Evolutionary conservation across 1,140 invertebrate species (phyloP).

Genomic region (Gonioctena quinquepunctata): DNA sequence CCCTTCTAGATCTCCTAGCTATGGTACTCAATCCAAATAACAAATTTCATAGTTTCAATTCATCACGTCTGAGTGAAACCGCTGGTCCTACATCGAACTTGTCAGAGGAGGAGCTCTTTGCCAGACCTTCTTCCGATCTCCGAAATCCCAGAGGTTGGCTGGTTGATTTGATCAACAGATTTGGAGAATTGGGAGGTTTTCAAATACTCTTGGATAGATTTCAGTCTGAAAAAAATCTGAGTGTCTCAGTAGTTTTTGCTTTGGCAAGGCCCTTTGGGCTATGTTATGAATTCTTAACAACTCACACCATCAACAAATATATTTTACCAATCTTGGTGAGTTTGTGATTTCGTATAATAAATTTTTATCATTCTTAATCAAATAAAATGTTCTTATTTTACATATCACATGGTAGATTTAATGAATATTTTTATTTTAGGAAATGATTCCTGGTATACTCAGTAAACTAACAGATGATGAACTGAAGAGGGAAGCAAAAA

Average conservation of each 20-base stretch:
- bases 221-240: conserved; percentile 71
- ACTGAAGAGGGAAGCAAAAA: conserved; percentile 94
- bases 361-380: too few species aligned
- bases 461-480: conserved; percentile 97
- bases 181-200: conserved; percentile 89
- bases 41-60: conserved; percentile 91
- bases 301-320: conserved; percentile 88
- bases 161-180: conserved; percentile 93
- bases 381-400: background rate
- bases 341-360: too few species aligned
- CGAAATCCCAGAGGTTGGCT: conserved; percentile 87
- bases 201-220: conserved; percentile 86
- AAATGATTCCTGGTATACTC: conserved; percentile 87
- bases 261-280: conserved; percentile 89
- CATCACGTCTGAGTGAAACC: conserved; percentile 78
- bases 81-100: conserved; percentile 65
- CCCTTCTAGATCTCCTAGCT: conserved; percentile 87
- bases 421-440: conserved; percentile 61
- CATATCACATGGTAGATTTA: background rate
- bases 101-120: conserved; percentile 78
- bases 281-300: conserved; percentile 89
- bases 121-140: conserved; percentile 75
- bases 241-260: conserved; percentile 80
- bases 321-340: conserved; percentile 90
- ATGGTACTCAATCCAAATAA: conserved; percentile 70